phyloP scores from a whole-genome alignment of 2,888 invertebrate genomes.

The Philaethria dido region DNA sequence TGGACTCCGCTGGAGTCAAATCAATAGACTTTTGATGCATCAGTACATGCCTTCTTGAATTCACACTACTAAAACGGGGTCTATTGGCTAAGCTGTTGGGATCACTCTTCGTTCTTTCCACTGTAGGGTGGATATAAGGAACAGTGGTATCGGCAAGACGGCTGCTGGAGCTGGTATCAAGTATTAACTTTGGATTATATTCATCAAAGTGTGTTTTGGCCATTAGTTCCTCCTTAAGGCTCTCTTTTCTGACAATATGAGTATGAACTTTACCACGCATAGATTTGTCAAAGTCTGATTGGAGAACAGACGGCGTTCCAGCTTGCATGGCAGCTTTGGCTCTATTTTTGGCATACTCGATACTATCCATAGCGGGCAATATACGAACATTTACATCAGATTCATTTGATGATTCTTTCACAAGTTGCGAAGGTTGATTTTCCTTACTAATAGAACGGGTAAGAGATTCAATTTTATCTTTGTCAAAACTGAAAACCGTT shows the following conservation, averaged over 20 bases:
- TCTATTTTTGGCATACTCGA: constrained; percentile 83
- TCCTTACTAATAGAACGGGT: constrained; percentile 83
- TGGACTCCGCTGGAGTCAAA: constrained; percentile 92
- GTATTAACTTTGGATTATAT: constrained; percentile 87
- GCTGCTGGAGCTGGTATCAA: constrained; percentile 82
- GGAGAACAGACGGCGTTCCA: constrained; percentile 81
- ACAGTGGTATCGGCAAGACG: constrained; percentile 78
- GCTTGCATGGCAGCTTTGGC: constrained; percentile 73
- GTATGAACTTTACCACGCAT: constrained; percentile 72
- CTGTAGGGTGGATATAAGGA: constrained; percentile 87
- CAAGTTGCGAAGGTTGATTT: constrained; percentile 64
- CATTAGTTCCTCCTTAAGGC: constrained; percentile 85
- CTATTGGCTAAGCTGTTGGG: constrained; percentile 91
- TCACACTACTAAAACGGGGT: constrained; percentile 88
- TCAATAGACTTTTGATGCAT: constrained; percentile 95
- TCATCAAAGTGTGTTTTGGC: constrained; percentile 87
- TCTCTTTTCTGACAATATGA: constrained; percentile 79
- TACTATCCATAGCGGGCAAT: constrained; percentile 81
- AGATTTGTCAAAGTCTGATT: constrained; percentile 86
- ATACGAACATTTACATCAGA: constrained; percentile 78
- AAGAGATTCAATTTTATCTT: constrained; percentile 89
- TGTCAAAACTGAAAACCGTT: constrained; percentile 90
- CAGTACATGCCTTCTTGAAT: constrained; percentile 89
- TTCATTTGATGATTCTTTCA: constrained; percentile 80
- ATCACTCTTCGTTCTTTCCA: constrained; percentile 94